phyloP scores from a whole-genome alignment of 2,888 invertebrate species.

The Rhagonycha lutea region DNA sequence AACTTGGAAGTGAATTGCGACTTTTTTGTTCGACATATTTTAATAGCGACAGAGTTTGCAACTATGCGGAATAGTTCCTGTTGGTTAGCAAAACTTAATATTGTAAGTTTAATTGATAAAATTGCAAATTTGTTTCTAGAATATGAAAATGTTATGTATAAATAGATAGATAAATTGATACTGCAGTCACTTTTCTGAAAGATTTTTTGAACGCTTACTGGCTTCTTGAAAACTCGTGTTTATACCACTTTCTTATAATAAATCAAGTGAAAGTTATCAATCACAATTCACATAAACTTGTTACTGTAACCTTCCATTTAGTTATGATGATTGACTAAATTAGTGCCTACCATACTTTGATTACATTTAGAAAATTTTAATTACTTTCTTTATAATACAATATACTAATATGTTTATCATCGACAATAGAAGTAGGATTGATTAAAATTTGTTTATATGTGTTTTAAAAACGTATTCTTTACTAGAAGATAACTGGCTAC shows the following conservation, averaged over 20 bases:
- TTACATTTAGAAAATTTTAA: background rate
- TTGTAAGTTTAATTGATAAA: constrained; percentile 13
- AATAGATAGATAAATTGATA: background rate
- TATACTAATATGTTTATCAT: background rate
- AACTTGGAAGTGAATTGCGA: constrained; percentile 6
- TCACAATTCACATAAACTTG: background rate
- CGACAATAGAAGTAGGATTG: background rate
- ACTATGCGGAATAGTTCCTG: constrained; percentile 15
- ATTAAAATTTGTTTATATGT: background rate
- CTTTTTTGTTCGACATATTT: background rate
- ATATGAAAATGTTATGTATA: background rate
- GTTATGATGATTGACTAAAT: background rate
- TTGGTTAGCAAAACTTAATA: constrained; percentile 9
- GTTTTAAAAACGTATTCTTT: background rate
- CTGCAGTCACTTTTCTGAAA: background rate
- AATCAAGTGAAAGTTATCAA: background rate
- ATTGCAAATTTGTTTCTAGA: background rate
- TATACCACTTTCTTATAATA: background rate
- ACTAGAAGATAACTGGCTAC: background rate
- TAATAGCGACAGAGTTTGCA: background rate
- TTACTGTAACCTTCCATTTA: background rate
- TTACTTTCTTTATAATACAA: background rate
- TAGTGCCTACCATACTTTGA: background rate
- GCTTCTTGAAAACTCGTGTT: background rate
- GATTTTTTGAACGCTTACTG: background rate